phyloP scores from a whole-genome alignment of 1,140 invertebrate genomes.

The Eciton burchellii region DNA sequence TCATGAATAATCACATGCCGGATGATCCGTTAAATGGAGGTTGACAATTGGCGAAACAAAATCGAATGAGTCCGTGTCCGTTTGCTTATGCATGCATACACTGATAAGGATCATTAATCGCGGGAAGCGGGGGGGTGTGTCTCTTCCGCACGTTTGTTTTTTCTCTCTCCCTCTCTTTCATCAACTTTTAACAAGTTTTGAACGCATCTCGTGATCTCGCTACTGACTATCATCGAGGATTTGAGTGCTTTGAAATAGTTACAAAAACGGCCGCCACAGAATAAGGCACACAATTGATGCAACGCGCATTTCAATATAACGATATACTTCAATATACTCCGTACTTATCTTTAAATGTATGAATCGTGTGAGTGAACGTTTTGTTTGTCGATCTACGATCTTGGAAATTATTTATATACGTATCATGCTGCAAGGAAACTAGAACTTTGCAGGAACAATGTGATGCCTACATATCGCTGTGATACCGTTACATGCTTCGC shows the following conservation, averaged over 20 bases:
- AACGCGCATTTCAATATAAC: constrained; percentile 81
- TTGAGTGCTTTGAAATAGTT: constrained; percentile 79
- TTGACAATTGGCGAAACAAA: constrained; percentile 58
- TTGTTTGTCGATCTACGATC: constrained; percentile 56
- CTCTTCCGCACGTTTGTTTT: constrained; percentile 6
- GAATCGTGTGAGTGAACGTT: constrained; percentile 65
- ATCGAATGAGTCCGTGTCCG: constrained; percentile 48
- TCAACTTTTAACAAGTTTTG: constrained; percentile 58
- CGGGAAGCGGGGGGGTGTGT: background rate
- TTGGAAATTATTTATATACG: constrained; percentile 66
- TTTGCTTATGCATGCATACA: constrained; percentile 60
- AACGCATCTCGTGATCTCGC: constrained; percentile 30
- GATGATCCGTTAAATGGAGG: constrained; percentile 50
- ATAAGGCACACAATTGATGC: constrained; percentile 86
- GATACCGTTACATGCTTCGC: constrained; percentile 63
- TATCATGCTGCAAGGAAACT: constrained; percentile 69
- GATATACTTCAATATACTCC: constrained; percentile 75
- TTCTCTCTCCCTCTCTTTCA: constrained; percentile 14
- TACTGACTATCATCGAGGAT: constrained; percentile 57
- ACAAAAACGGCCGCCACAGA: constrained; percentile 85
- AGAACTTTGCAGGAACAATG: constrained; percentile 74
- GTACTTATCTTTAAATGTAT: constrained; percentile 71
- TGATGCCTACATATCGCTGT: constrained; percentile 71
- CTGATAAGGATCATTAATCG: constrained; percentile 59
- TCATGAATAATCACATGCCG: constrained; percentile 69